These are phyloP conservation scores for Crepidodera aurea DNA, from an alignment of 2,888 invertebrate species.

Conservation along the genomic window DNA sequence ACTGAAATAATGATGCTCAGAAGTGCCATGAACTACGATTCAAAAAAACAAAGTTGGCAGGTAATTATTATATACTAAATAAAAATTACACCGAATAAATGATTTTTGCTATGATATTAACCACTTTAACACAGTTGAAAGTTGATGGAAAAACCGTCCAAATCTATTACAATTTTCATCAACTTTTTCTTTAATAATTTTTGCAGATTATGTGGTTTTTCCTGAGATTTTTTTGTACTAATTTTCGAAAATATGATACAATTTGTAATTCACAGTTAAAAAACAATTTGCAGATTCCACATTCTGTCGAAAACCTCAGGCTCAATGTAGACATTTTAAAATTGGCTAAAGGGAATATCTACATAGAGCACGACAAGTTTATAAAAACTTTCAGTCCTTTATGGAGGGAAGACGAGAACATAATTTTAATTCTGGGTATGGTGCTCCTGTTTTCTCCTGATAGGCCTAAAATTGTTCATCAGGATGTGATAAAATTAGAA, in stretches of 20 bases:
- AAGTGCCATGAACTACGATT: conserved; percentile 91
- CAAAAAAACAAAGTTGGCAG: conserved; percentile 89
- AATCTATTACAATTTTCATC: too few species aligned
- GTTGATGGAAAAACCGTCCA: too few species aligned
- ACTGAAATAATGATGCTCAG: conserved; percentile 96
- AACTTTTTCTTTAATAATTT: too few species aligned
- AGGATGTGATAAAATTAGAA: conserved; percentile 84
- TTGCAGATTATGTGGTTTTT: too few species aligned
- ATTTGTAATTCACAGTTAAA: too few species aligned
- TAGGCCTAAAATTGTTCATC: conserved; percentile 80
- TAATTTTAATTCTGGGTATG: conserved; percentile 90
- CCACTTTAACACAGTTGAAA: too few species aligned
- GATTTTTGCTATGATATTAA: too few species aligned
- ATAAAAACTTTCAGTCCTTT: conserved; percentile 84
- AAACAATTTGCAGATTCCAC: conserved; percentile 81
- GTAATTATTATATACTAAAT: too few species aligned
- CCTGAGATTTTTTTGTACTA: too few species aligned
- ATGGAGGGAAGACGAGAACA: conserved; percentile 87
- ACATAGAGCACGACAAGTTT: conserved; percentile 86
- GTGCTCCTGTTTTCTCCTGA: conserved; percentile 90
- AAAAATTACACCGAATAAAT: too few species aligned
- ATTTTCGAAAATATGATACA: too few species aligned
- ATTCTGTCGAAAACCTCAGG: conserved; percentile 77
- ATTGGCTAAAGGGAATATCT: conserved; percentile 85
- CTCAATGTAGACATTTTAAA: conserved; percentile 91